Conservation (phyloP, 2,797 vertebrate genomes). For the Decapterus maruadsi region DNA sequence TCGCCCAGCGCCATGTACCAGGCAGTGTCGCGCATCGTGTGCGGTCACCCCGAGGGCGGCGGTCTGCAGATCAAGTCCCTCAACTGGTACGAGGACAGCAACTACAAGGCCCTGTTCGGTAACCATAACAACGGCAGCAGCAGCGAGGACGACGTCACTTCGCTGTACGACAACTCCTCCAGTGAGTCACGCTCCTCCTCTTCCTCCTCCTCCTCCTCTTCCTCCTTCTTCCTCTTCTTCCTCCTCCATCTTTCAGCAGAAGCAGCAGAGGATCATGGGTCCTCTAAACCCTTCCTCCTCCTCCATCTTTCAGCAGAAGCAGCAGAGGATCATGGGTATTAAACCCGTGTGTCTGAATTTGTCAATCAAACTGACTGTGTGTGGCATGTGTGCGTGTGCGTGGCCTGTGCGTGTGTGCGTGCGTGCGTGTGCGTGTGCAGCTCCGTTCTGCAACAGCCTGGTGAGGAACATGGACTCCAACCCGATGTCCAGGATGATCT, state of each 20-base stretch:
- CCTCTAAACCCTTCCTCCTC: no score
- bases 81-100: conserved; percentile 98
- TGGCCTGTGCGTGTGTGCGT: not conserved
- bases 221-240: no score
- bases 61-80: conserved; percentile 98
- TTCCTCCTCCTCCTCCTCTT: no score
- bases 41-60: conserved; percentile 94
- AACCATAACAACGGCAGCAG: conserved; percentile 78
- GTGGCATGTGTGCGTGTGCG: not conserved
- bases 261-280: not conserved
- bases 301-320: no score
- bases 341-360: no score
- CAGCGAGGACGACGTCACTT: conserved; percentile 86
- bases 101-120: conserved; percentile 97
- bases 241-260: no score
- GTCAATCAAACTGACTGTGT: not conserved
- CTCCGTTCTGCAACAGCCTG: conserved; percentile 94
- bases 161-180: conserved; percentile 93
- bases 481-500: conserved; percentile 96
- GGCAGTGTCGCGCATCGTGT: conserved; percentile 94
- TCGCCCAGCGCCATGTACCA: conserved; percentile 93
- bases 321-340: not conserved
- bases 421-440: conserved; percentile 70
- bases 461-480: conserved; percentile 94
- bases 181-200: conserved; percentile 83